phyloP scores from a whole-genome alignment of 1,140 invertebrate species.

The roundworm (Caenorhabditis elegans) region WBcel235 BX284606.5:14891001-14891500 shows the following conservation, averaged over 20 bases:
- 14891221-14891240: slow-evolving; percentile 22
- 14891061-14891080: too few relatives aligned
- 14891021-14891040: too few relatives aligned
- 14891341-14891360: slow-evolving; percentile 79
- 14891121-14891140: background rate
- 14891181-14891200: slow-evolving; percentile 6
- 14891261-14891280: background rate
- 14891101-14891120: too few relatives aligned
- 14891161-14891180: slow-evolving; percentile 31
- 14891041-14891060: too few relatives aligned
- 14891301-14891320: background rate
- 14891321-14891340: slow-evolving; percentile 66
- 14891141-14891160: background rate
- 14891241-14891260: slow-evolving; percentile 36
- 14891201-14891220: background rate
- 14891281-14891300: background rate
- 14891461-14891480: background rate
- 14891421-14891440: slow-evolving; percentile 72
- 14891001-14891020: too few relatives aligned
- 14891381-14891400: slow-evolving; percentile 77
- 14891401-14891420: slow-evolving; percentile 80
- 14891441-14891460: too few relatives aligned
- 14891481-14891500: slow-evolving; percentile 77
- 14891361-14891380: slow-evolving; percentile 77
- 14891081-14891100: too few relatives aligned